Evolutionary conservation across 2,113 vertebrate species (phyloP).

Genomic region (Terrapene triunguis): DNA sequence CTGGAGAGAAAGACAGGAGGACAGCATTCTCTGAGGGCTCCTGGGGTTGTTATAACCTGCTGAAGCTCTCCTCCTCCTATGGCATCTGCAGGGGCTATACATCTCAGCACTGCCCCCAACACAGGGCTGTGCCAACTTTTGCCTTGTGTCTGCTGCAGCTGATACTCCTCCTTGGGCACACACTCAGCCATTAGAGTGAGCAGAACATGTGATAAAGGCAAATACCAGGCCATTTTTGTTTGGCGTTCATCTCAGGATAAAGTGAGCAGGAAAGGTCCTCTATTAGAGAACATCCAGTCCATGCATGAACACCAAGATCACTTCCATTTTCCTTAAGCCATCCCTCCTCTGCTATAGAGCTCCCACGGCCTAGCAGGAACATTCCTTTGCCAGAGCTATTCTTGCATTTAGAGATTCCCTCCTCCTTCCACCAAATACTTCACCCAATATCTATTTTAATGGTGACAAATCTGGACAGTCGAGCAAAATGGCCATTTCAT

Average conservation of each 20-base stretch:
- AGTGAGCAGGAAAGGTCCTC: background rate
- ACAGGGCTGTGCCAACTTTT: accelerated
- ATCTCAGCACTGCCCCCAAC: background rate
- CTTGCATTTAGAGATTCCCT: background rate
- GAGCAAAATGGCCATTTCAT: conserved; percentile 54
- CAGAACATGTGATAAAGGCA: background rate
- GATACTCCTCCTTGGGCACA: background rate
- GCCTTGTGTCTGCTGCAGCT: accelerated
- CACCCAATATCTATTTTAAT: accelerated
- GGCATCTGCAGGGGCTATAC: background rate
- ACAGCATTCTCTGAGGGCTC: background rate
- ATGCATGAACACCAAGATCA: accelerated
- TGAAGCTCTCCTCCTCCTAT: background rate
- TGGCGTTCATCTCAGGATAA: background rate
- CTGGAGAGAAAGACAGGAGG: background rate
- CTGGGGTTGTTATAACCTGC: accelerated
- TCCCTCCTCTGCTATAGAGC: accelerated
- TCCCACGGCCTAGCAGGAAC: accelerated
- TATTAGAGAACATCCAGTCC: background rate
- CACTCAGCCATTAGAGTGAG: background rate
- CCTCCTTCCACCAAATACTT: accelerated
- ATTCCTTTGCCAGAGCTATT: accelerated
- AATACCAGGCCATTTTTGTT: background rate
- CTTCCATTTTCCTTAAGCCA: accelerated
- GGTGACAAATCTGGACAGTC: conserved; percentile 55